Evolutionary conservation across 1,140 invertebrate species (phyloP).

Genomic region (Frieseomelitta varia): DNA sequence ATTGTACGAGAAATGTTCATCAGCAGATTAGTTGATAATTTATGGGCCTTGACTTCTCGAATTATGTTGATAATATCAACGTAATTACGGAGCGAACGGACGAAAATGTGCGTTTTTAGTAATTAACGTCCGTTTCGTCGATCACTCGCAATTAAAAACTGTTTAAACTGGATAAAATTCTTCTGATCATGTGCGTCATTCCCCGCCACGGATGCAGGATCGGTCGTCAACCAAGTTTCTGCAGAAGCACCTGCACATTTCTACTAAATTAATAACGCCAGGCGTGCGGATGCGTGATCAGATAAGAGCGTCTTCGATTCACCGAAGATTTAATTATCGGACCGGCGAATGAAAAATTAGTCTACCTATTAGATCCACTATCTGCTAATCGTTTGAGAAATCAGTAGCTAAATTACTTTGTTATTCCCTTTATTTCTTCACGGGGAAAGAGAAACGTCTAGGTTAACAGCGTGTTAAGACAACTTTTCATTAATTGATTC

Average conservation of each 20-base stretch:
- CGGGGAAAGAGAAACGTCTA: neutral
- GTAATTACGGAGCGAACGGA: too few species aligned
- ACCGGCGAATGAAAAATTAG: neutral
- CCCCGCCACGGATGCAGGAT: neutral
- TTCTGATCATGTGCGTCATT: neutral
- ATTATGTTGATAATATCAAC: too few species aligned
- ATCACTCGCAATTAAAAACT: neutral
- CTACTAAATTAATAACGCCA: conserved; percentile 51
- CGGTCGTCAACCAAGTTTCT: conserved; percentile 2
- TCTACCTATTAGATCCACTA: neutral
- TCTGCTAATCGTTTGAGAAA: neutral
- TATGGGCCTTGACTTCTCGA: too few species aligned
- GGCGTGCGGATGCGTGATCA: conserved; percentile 1
- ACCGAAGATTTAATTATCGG: conserved; percentile 29
- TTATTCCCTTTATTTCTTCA: neutral
- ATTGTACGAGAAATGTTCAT: too few species aligned
- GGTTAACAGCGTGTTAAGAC: neutral
- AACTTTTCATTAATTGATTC: neutral
- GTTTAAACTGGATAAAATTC: neutral
- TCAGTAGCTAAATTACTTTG: too few species aligned
- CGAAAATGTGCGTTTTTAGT: neutral
- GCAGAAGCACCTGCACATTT: conserved; percentile 53
- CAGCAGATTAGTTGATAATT: too few species aligned
- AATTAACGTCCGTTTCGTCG: neutral
- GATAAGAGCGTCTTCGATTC: conserved; percentile 10